Evolutionary conservation across 2,888 invertebrate species (phyloP), one percentile per base, ranked within the genome.

Genomic region (Philonicus albiceps): DNA sequence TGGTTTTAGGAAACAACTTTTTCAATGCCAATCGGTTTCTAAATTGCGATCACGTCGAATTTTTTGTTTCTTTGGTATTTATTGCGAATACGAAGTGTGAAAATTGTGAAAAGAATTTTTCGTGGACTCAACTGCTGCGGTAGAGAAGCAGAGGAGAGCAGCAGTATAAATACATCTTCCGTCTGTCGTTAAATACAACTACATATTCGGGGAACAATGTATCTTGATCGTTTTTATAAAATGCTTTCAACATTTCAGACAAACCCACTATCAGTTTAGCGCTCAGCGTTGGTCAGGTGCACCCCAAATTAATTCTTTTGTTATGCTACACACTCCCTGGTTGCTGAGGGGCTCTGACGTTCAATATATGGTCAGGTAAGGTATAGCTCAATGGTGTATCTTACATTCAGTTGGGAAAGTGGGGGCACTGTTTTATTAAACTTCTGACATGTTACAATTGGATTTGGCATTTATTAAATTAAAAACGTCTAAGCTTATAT

Each of bases 11-110:
- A 43, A 76, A 37, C 76, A 76, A 76, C 76, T 76, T 76, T 76
- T 22, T 76, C 76, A 34, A 22, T 76, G 76, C 22, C 19, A 76
- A 76, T 76, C 22, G 76, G 34, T 43, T 76, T 74, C n/a, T 43
- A 40, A n/a, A 76, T 76, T 40, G 34, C 40, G 76, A 76, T 76
- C 76, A 76, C 76, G 76, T 76, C 8, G 43, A 76, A 76, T 37
- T 40, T 76, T 76, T 76, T 75, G n/a, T 37, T 13, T 2, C 22
- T n/a, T 19, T 40, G 43, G 40, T 76, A 27, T 40, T 76, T 76
- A 76, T 76, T 76, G 76, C 76, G 31, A 74, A 76, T 6, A 76
- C 22, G 37, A 22, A 76, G 76, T 40, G 76, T 37, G 76, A 76
- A 76, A 40, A 76, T 76, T 76, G 76, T n/a, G 19, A 3, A 76